Evolutionary conservation across 2,888 invertebrate species (phyloP).

Genomic region (Acrobeloides nanus): DNA sequence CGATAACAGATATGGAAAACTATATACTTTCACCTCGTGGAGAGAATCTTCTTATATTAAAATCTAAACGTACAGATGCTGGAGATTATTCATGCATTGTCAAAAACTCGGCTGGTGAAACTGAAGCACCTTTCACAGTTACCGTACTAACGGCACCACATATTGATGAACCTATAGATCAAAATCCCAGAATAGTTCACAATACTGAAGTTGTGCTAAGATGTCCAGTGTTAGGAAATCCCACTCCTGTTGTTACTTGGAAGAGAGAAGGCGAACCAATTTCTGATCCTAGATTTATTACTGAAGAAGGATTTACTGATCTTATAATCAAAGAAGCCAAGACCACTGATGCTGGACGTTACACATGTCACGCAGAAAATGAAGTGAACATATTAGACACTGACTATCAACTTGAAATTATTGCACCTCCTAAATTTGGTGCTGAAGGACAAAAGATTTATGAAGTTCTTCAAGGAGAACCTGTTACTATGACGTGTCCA

Average conservation of each 20-base stretch:
- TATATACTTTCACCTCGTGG: conserved; percentile 49
- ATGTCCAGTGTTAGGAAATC: conserved; percentile 60
- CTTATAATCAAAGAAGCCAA: conserved; percentile 30
- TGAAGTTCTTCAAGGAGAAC: conserved; percentile 44
- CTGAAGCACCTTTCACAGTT: conserved; percentile 39
- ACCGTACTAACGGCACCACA: conserved; percentile 44
- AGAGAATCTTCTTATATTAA: conserved; percentile 49
- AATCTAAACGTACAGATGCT: conserved; percentile 56
- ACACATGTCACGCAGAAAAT: conserved; percentile 62
- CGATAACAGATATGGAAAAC: conserved; percentile 37
- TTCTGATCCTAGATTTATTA: background rate
- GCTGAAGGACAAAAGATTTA: conserved; percentile 42
- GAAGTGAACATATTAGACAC: conserved; percentile 59
- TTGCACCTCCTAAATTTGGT: conserved; percentile 58
- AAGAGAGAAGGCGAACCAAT: conserved; percentile 13
- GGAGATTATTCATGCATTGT: conserved; percentile 65
- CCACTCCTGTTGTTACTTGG: conserved; percentile 57
- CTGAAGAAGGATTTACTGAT: conserved; percentile 1
- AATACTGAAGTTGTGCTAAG: conserved; percentile 59
- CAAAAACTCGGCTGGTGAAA: conserved; percentile 64
- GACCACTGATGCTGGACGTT: conserved; percentile 62
- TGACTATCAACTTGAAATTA: conserved; percentile 60
- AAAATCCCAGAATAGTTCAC: conserved; percentile 56
- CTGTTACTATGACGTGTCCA: conserved; percentile 40
- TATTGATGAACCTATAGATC: conserved; percentile 49